A percentile compares a stretch with the other conserved stretches of the same genome.
These are phyloP conservation scores for Anthopleura sola DNA, from an alignment of 64 coral and sea anemone species.

Conservation along the genomic window DNA sequence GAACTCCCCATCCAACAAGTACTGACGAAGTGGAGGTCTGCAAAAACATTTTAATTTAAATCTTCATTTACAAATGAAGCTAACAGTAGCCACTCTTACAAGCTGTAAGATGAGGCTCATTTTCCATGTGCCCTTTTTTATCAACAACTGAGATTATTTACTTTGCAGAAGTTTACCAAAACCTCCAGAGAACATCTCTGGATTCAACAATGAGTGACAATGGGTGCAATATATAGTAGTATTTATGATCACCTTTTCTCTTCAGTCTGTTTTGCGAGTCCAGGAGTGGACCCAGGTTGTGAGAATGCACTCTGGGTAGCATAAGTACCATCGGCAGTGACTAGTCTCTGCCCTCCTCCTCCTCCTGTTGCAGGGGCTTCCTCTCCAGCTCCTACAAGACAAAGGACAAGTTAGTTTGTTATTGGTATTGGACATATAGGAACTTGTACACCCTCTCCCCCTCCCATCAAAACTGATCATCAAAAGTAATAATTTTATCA, in stretches of 20 bases:
- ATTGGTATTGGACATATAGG: neutral
- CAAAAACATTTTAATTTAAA: neutral
- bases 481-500: too few species aligned
- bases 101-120: too few species aligned
- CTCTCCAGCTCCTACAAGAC: constrained; percentile 27
- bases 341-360: constrained; percentile 57
- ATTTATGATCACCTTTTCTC: constrained; percentile 54
- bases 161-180: too few species aligned
- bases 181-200: too few species aligned
- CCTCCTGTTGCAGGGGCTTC: constrained; percentile 8
- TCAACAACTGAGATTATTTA: too few species aligned
- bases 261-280: constrained; percentile 63
- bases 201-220: too few species aligned
- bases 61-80: neutral
- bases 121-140: too few species aligned
- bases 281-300: constrained; percentile 52
- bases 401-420: too few species aligned
- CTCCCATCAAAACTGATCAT: too few species aligned
- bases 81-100: too few species aligned
- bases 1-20: constrained; percentile 95
- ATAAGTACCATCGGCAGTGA: constrained; percentile 98
- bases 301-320: constrained; percentile 95
- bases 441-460: too few species aligned
- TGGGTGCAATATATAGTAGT: neutral
- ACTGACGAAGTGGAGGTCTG: constrained; percentile 96